Evolutionary conservation across 2,113 vertebrate species (phyloP), one percentile per base, ranked within the genome.

Genomic region (Plecotus auritus): DNA sequence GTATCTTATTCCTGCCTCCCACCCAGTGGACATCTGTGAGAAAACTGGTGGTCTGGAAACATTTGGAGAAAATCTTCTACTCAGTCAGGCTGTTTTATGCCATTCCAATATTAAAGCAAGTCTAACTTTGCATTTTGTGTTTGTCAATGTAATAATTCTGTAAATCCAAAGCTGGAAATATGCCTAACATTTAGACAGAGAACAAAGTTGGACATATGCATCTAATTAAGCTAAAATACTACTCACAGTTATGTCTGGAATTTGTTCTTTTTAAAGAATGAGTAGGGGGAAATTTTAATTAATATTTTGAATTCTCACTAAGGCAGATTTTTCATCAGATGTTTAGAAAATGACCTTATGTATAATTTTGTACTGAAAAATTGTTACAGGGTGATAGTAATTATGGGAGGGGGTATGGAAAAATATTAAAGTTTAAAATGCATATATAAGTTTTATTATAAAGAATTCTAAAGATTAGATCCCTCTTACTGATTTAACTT

Each of bases 171-270:
- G 8, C 0, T 96, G 66, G 45, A 97, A 94, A 23, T 88, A 78
- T 47, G 97, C 37, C 3, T 61, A 95, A 17, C 0, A 8, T 85
- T 86, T 96, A 88, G 54, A 51, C 54, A 91, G 61, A 90, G n/a
- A 67, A 30, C 2, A 92, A 90, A 47, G 1, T 13, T 85, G 17
- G 69, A 72, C 20, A 94, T 17, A 81, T 0, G 0, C 0, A 66
- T 73, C 18, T 86, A 73, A 81, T 94, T 56, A 94, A 97, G 72
- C 74, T 93, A 95, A 94, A 91, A 82, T 40, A 70, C 45, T 66
- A 37, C 37, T 76, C 10, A 94, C 0, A 54, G 14, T 18, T 37
- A 78, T 66, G 51, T 95, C 20, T 1, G 9, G 42, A 67, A 51
- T 9, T 14, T 67, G 22, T 90, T 95, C 70, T 88, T 54, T 64